These are phyloP conservation scores for Mimumesa dahlbomi DNA, from an alignment of 2,888 invertebrate genomes.

Conservation along the genomic window DNA sequence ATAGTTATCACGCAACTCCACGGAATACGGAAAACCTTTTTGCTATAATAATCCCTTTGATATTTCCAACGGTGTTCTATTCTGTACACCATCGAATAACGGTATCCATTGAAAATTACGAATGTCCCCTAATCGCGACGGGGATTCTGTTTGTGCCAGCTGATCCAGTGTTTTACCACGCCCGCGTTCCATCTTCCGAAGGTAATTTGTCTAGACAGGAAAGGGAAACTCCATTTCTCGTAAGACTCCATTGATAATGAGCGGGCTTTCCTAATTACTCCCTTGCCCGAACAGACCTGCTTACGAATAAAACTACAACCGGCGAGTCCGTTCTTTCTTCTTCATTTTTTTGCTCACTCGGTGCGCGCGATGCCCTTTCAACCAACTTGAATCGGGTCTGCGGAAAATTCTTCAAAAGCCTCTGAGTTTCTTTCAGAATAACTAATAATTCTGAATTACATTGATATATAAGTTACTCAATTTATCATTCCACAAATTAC, in stretches of 20 bases:
- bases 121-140: constrained; percentile 18
- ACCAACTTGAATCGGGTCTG: constrained; percentile 12
- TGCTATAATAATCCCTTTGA: neutral
- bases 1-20: too few relatives aligned
- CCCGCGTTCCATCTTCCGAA: constrained; percentile 48
- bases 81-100: neutral
- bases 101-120: constrained; percentile 20
- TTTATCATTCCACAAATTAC: neutral
- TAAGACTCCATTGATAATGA: constrained; percentile 69
- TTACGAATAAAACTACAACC: constrained; percentile 46
- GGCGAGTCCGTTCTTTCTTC: constrained; percentile 22
- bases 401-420: constrained; percentile 7
- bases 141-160: constrained; percentile 17
- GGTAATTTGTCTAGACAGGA: constrained; percentile 72
- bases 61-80: neutral
- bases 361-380: constrained; percentile 37
- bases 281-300: constrained; percentile 35
- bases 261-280: constrained; percentile 68
- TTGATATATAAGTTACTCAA: neutral
- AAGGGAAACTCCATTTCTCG: constrained; percentile 65
- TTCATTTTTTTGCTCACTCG: constrained; percentile 13
- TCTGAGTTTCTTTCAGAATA: constrained; percentile 10
- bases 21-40: neutral
- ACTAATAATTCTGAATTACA: constrained; percentile 3
- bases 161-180: constrained; percentile 56